Evolutionary conservation across 2,113 vertebrate species (phyloP), one percentile per base, ranked within the genome.

Genomic region (Turdus rufiventris): DNA sequence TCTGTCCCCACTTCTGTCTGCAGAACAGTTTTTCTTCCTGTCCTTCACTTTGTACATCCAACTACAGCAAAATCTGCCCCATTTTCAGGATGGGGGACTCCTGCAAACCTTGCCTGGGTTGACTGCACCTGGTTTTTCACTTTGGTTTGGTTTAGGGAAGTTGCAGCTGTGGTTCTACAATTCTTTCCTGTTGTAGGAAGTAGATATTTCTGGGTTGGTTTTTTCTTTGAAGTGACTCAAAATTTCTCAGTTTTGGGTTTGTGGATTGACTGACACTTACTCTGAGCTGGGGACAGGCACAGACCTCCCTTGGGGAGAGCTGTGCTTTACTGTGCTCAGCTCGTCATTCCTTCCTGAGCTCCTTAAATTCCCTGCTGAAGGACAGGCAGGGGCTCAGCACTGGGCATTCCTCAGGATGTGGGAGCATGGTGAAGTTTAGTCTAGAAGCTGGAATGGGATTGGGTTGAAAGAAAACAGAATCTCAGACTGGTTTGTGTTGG

Each of bases 301-400:
- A 72, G 58, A 17, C 28, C 57, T 45, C 0, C 28, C 50, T 38
- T 61, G 58, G 16, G 1, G 14, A 19, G 43, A 48, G 33, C 0
- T 21, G 3, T 48, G 3, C 16, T 40, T 63, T 18, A 5, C 16
- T 47, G 34, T 45, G 24, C n/a, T 56, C 17, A 26, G 23, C 51
- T 60, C 47, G 8, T 60, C 38, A 15, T 23, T 58, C 33, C 42
- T 43, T 3, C n/a, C 17, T 18, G 17, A 58, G 38, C 23, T 61
- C 9, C 68, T 53, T 24, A 1, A 20, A 3, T 31, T 66, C 7
- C 48, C 47, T 42, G 38, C 23, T 25, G 71, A 45, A 5, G 20
- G 57, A 8, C 5, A 28, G 42, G 17, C 18, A 7, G 5, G 1
- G 26, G 12, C 47, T 70, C 12, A 26, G 87, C 36, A 1, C 21